phyloP scores from a whole-genome alignment of 1,140 invertebrate genomes.

The Oppia nitens region DNA sequence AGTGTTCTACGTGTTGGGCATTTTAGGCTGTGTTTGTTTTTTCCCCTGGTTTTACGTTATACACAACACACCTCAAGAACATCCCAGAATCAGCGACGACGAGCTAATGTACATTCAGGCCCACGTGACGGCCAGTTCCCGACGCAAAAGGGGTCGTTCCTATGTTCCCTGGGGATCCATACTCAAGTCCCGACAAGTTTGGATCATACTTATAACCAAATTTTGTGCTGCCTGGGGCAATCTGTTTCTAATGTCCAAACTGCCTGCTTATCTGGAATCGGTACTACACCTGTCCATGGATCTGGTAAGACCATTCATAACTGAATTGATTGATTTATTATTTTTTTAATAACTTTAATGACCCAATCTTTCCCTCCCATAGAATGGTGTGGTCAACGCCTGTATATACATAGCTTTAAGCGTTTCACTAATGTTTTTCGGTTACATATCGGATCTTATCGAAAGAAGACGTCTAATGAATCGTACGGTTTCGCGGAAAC shows the following conservation, averaged over 20 bases:
- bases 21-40: conserved; percentile 21
- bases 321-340: not conserved
- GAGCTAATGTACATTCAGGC: conserved; percentile 16
- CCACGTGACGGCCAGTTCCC: conserved; percentile 12
- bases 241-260: conserved; percentile 79
- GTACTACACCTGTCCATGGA: conserved; percentile 47
- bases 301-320: conserved; percentile 25
- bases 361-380: not conserved
- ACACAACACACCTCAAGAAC: conserved; percentile 33
- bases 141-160: conserved; percentile 11
- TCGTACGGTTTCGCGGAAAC: conserved; percentile 20
- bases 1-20: conserved; percentile 33
- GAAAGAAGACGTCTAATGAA: conserved; percentile 9
- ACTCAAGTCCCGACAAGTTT: conserved; percentile 62
- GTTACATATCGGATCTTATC: conserved; percentile 19
- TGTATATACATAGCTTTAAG: conserved; percentile 20
- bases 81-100: conserved; percentile 29
- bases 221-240: conserved; percentile 81
- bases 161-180: conserved; percentile 54
- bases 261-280: conserved; percentile 38
- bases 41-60: conserved; percentile 32
- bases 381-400: conserved; percentile 24
- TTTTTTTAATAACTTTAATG: not conserved
- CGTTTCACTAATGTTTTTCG: conserved; percentile 17
- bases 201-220: conserved; percentile 80